phyloP scores from a whole-genome alignment of 2,888 invertebrate genomes.

The Acleris literana region DNA sequence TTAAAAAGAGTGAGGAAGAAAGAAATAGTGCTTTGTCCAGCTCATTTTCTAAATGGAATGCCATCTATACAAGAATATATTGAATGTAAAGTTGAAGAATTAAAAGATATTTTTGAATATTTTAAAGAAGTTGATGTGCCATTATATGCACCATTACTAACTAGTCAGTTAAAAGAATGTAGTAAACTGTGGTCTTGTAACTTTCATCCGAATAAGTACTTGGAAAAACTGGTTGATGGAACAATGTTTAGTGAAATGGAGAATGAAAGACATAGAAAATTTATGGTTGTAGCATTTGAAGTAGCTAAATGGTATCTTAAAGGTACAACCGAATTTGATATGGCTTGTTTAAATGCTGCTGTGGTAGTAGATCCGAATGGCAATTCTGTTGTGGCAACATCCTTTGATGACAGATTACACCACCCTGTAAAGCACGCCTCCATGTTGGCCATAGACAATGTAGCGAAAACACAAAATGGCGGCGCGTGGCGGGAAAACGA shows the following conservation, averaged over 20 bases:
- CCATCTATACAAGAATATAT: slow-evolving; percentile 69
- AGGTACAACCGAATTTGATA: slow-evolving; percentile 40
- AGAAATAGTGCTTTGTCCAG: slow-evolving; percentile 83
- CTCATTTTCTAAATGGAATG: slow-evolving; percentile 45
- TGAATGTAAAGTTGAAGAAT: slow-evolving; percentile 71
- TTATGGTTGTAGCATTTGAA: slow-evolving; percentile 84
- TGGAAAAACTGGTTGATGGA: slow-evolving; percentile 87
- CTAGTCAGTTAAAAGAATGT: slow-evolving; percentile 85
- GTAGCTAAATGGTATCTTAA: slow-evolving; percentile 67
- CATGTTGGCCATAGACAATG: slow-evolving; percentile 93
- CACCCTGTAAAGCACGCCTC: slow-evolving; percentile 92
- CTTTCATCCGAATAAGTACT: slow-evolving; percentile 90
- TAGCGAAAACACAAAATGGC: slow-evolving; percentile 92
- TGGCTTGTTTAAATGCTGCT: slow-evolving; percentile 54
- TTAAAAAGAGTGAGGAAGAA: slow-evolving; percentile 88
- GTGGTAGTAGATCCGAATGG: slow-evolving; percentile 90
- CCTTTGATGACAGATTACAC: slow-evolving; percentile 80
- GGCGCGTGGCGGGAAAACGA: slow-evolving; percentile 84
- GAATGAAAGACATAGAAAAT: slow-evolving; percentile 78
- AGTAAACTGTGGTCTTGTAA: slow-evolving; percentile 90
- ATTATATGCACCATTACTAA: slow-evolving; percentile 84
- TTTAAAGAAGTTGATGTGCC: slow-evolving; percentile 85
- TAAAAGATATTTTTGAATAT: slow-evolving; percentile 74
- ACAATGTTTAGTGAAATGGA: slow-evolving; percentile 84
- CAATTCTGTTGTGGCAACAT: slow-evolving; percentile 86